Percentiles rank a stretch among this genome's conserved stretches.
Conservation (phyloP, 2,797 vertebrate species). For the Pelochelys cantorii region DNA sequence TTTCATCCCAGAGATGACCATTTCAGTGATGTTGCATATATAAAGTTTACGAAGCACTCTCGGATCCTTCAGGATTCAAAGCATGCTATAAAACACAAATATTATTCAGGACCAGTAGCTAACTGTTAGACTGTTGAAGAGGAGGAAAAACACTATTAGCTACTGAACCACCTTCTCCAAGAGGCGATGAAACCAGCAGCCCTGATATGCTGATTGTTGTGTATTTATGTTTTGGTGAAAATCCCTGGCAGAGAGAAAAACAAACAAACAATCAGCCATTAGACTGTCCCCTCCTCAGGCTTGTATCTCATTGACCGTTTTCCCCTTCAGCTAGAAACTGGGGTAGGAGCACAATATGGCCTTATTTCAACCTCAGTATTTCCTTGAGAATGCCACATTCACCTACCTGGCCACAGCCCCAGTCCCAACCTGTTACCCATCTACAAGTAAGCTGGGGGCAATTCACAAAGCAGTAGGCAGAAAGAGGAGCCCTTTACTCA, state of each 20-base stretch:
- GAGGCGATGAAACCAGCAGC: neutral
- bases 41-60: conserved; percentile 19
- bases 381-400: neutral
- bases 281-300: neutral
- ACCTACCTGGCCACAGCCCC: neutral
- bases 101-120: conserved; percentile 34
- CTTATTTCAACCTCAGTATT: neutral
- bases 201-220: neutral
- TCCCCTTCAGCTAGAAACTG: neutral
- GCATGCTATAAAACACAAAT: conserved; percentile 47
- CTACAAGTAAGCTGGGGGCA: neutral
- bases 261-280: conserved; percentile 42
- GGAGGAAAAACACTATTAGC: neutral
- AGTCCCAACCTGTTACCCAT: neutral
- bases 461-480: neutral
- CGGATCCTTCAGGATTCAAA: neutral
- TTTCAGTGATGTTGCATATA: neutral
- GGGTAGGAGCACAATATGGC: neutral
- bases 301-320: neutral
- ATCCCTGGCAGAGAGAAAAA: conserved; percentile 6
- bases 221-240: neutral
- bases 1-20: conserved; percentile 51
- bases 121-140: neutral
- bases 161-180: neutral
- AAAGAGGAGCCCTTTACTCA: neutral